Conservation (phyloP, 2,113 vertebrate species). For the Gymnocephalus cernua region DNA sequence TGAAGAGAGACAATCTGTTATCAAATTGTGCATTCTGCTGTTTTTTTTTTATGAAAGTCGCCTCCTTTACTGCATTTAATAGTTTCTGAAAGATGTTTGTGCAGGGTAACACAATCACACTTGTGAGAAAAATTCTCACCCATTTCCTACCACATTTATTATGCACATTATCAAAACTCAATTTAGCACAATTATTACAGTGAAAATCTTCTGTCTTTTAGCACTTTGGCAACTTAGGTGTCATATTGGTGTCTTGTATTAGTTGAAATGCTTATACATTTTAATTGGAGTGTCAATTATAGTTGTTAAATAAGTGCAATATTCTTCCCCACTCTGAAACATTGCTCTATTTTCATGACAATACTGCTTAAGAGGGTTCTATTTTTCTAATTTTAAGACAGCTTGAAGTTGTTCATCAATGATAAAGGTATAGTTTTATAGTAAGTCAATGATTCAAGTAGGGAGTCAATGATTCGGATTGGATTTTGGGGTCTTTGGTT, state of each 20-base stretch:
- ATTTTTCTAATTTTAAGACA: constrained; percentile 3
- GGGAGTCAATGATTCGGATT: neutral
- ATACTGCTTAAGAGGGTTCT: neutral
- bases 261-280: neutral
- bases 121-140: neutral
- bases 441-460: neutral
- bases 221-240: constrained; percentile 11
- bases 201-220: constrained; percentile 8
- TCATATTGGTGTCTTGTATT: constrained; percentile 6
- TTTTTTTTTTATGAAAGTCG: neutral
- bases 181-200: neutral
- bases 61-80: neutral
- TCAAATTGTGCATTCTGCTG: neutral
- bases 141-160: neutral
- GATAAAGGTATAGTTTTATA: neutral
- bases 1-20: neutral
- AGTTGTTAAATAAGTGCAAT: neutral
- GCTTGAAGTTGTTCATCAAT: constrained; percentile 2
- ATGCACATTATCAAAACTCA: neutral
- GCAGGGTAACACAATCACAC: neutral
- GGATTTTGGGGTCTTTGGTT: neutral
- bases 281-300: constrained; percentile 19
- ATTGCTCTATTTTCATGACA: neutral
- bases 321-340: neutral
- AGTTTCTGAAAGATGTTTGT: neutral